A percentile compares a stretch with the other conserved stretches of the same genome.
phyloP scores from a whole-genome alignment of 2,888 invertebrate genomes.

The Sycophila texana region DNA sequence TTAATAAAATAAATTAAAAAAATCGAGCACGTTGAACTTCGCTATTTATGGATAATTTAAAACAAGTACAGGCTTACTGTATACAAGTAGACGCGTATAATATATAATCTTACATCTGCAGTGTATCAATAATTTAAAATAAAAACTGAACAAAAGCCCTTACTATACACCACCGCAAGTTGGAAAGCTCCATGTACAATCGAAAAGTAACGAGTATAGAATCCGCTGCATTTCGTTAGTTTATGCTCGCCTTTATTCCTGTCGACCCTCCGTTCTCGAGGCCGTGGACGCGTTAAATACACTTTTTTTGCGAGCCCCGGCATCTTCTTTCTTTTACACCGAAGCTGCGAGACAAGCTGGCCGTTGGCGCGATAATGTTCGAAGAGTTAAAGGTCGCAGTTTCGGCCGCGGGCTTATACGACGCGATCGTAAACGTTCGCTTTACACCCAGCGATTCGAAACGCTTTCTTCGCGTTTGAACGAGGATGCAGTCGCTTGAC shows the following conservation, averaged over 20 bases:
- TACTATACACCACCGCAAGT: too few relatives aligned
- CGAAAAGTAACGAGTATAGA: neutral
- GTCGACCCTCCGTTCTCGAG: neutral
- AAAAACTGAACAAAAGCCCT: too few relatives aligned
- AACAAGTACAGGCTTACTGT: too few relatives aligned
- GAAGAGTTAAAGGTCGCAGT: conserved; percentile 49
- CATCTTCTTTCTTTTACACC: conserved; percentile 37
- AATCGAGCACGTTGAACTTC: too few relatives aligned
- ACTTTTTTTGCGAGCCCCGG: conserved; percentile 30
- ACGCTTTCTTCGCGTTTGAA: conserved; percentile 30
- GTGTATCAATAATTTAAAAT: too few relatives aligned
- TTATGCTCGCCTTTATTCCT: conserved; percentile 18
- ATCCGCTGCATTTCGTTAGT: conserved; percentile 11
- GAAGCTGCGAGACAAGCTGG: conserved; percentile 4
- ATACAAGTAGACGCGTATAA: too few relatives aligned
- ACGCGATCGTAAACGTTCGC: conserved; percentile 51
- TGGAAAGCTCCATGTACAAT: conserved; percentile 11
- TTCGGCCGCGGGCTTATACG: conserved; percentile 43
- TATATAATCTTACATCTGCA: too few relatives aligned
- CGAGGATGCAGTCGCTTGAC: conserved; percentile 4
- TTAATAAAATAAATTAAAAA: too few relatives aligned
- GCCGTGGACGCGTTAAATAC: conserved; percentile 37
- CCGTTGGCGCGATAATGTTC: conserved; percentile 35
- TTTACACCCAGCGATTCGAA: conserved; percentile 50
- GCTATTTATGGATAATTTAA: too few relatives aligned